A percentile compares a stretch with the other conserved stretches of the same genome.
phyloP scores from a whole-genome alignment of 2,113 vertebrate species.

The Steatornis caripensis region DNA sequence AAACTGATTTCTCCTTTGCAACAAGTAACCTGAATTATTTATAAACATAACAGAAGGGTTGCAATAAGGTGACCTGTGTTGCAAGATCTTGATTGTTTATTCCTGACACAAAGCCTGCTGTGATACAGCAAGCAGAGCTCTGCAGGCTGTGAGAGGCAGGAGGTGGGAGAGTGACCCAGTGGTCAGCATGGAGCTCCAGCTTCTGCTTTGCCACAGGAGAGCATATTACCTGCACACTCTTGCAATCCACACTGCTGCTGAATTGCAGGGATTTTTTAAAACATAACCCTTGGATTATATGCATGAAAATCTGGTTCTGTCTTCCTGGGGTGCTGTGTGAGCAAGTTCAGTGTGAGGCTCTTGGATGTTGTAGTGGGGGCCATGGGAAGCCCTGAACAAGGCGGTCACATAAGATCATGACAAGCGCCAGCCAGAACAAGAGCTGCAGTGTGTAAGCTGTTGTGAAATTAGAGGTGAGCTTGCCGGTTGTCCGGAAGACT shows the following conservation, averaged over 20 bases:
- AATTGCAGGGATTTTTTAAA: neutral
- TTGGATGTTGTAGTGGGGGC: neutral
- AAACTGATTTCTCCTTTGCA: neutral
- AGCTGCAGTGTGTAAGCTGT: neutral
- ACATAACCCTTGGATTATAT: neutral
- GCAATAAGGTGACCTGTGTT: neutral
- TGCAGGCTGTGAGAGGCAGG: neutral
- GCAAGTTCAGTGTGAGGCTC: neutral
- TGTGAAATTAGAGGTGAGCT: neutral
- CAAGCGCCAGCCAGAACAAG: neutral
- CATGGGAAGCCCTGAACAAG: neutral
- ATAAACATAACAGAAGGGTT: neutral
- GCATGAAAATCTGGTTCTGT: neutral
- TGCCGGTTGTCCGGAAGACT: fast-evolving
- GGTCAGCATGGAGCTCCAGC: neutral
- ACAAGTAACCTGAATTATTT: neutral
- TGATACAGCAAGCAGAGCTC: neutral
- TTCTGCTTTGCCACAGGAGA: neutral
- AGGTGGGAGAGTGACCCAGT: neutral
- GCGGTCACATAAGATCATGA: neutral
- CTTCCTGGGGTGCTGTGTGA: neutral
- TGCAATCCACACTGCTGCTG: neutral
- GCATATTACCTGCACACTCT: neutral
- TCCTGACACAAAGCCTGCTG: neutral
- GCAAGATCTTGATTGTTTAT: neutral